These are phyloP conservation scores for Dinomys branickii DNA, from an alignment of 2,113 vertebrate genomes.

Conservation along the genomic window DNA sequence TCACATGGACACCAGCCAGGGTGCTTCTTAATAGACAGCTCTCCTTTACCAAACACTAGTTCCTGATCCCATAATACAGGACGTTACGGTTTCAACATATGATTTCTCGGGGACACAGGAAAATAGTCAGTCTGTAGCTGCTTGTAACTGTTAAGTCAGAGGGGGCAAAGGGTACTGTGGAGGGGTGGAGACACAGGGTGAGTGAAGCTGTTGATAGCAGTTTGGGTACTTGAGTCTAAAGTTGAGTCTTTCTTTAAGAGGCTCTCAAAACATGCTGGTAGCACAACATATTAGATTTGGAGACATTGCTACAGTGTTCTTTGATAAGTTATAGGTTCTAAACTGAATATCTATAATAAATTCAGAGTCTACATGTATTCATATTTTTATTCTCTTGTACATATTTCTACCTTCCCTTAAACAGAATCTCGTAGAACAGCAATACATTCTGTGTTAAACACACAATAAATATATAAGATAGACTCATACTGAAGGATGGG, in stretches of 20 bases:
- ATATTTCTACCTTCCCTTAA: neutral
- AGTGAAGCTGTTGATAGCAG: neutral
- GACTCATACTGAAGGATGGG: neutral
- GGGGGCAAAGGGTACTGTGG: neutral
- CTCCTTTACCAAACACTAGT: too few relatives aligned
- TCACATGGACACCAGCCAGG: too few relatives aligned
- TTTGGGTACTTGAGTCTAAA: neutral
- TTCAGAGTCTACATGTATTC: neutral
- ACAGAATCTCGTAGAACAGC: neutral
- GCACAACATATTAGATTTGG: neutral
- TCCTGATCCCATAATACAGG: neutral
- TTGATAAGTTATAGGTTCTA: neutral
- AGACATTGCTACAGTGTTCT: neutral
- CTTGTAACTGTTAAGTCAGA: neutral
- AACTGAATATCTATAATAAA: neutral
- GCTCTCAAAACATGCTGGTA: neutral
- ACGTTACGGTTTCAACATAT: neutral
- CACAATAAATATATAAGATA: neutral
- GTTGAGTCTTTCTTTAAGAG: neutral
- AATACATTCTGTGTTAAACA: slow-evolving; percentile 36
- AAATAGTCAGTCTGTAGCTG: neutral
- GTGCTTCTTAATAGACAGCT: too few relatives aligned
- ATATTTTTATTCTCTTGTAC: neutral
- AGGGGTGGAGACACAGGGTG: neutral
- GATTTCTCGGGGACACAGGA: neutral